These are phyloP conservation scores for Aplochiton taeniatus DNA, from an alignment of 2,797 vertebrate species.

Conservation along the genomic window DNA sequence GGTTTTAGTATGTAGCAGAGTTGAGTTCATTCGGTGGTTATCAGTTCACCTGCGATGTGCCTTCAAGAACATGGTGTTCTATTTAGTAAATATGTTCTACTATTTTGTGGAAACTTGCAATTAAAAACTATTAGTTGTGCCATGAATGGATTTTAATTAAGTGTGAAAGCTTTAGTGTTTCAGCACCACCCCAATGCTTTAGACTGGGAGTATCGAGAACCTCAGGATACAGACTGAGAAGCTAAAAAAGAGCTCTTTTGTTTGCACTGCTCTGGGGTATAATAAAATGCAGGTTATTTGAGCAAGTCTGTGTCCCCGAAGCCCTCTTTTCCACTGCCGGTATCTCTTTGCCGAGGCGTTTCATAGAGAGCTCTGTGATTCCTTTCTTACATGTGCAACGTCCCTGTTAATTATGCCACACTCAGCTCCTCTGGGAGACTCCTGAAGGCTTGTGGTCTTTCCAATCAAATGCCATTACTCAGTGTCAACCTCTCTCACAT, in stretches of 20 bases:
- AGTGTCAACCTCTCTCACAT: constrained; percentile 48
- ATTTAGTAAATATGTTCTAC: background rate
- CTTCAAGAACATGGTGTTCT: background rate
- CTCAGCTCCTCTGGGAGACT: constrained; percentile 29
- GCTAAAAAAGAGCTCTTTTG: background rate
- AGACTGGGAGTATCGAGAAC: background rate
- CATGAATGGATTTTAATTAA: background rate
- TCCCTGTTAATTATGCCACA: constrained; percentile 53
- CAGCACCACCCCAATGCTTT: background rate
- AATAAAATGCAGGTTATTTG: background rate
- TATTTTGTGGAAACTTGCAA: background rate
- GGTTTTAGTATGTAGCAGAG: constrained; percentile 21
- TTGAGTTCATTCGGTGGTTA: constrained; percentile 13
- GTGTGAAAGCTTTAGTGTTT: background rate
- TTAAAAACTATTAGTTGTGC: background rate
- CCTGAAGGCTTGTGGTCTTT: constrained; percentile 46
- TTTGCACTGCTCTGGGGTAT: constrained; percentile 3
- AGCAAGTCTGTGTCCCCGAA: background rate
- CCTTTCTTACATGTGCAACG: constrained; percentile 46
- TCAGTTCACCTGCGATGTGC: background rate
- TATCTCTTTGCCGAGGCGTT: background rate
- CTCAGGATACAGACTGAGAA: background rate
- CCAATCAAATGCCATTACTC: constrained; percentile 46
- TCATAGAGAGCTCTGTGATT: background rate
- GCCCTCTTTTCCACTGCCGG: background rate